phyloP scores from a whole-genome alignment of 2,797 vertebrate species.

The Coracias cyanogaster region DNA sequence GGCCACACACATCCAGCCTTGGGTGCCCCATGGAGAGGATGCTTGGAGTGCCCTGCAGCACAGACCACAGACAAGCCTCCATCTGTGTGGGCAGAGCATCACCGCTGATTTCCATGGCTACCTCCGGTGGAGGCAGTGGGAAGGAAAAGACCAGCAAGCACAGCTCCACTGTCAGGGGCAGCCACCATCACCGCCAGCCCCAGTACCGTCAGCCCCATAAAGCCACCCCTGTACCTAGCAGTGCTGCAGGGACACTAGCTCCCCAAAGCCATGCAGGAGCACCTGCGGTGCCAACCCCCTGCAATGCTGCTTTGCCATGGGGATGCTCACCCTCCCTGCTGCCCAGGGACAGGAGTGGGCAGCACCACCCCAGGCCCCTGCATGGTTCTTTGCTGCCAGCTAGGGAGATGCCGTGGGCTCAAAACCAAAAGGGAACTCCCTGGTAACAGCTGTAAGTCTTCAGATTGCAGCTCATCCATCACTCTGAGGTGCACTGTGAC shows the following conservation, averaged over 20 bases:
- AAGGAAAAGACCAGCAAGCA: neutral
- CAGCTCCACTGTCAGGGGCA: fast-evolving
- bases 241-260: neutral
- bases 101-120: neutral
- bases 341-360: fast-evolving
- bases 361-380: fast-evolving
- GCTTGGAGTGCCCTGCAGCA: fast-evolving
- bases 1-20: fast-evolving
- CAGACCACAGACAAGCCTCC: fast-evolving
- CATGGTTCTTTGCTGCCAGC: neutral
- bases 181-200: neutral
- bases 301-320: fast-evolving
- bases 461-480: neutral
- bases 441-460: neutral
- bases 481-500: neutral
- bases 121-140: neutral
- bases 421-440: neutral
- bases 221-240: neutral
- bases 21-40: fast-evolving
- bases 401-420: neutral
- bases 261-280: neutral
- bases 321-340: neutral
- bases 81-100: neutral
- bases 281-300: neutral
- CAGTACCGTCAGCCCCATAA: neutral